These are phyloP conservation scores for Ptychoptera albimana DNA, from an alignment of 2,888 invertebrate genomes.

Conservation along the genomic window DNA sequence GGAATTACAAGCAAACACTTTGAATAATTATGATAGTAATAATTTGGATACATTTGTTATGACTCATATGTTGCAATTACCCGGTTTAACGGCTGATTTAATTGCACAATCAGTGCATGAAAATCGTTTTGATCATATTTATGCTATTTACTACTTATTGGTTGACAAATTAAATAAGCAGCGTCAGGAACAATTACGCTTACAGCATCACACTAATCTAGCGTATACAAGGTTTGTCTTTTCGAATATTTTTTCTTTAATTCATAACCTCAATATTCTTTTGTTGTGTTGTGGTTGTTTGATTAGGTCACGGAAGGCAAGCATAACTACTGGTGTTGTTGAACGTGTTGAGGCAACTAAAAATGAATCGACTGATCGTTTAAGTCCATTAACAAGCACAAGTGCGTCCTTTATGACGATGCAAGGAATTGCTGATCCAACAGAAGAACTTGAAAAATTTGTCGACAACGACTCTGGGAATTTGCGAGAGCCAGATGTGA, in stretches of 20 bases:
- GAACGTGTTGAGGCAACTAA: conserved; percentile 33
- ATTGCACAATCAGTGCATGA: conserved; percentile 68
- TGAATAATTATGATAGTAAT: conserved; percentile 11
- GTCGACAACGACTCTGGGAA: conserved; percentile 16
- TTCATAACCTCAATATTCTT: background rate
- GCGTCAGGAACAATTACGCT: conserved; percentile 27
- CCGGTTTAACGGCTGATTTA: conserved; percentile 55
- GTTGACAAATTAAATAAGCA: conserved; percentile 57
- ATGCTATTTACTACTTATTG: conserved; percentile 83
- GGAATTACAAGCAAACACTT: conserved; percentile 9
- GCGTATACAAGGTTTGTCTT: conserved; percentile 22
- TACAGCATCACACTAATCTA: conserved; percentile 28
- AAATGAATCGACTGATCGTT: conserved; percentile 26
- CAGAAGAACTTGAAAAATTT: conserved; percentile 28
- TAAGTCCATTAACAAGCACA: conserved; percentile 27
- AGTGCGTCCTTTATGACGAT: conserved; percentile 16
- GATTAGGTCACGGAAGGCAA: conserved; percentile 37
- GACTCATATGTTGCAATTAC: conserved; percentile 67
- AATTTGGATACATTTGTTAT: conserved; percentile 54
- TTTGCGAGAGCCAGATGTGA: background rate
- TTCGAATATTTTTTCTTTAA: background rate
- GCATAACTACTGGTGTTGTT: conserved; percentile 44
- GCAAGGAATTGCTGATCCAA: conserved; percentile 24
- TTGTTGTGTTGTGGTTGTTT: too few relatives aligned
- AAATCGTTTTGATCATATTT: conserved; percentile 79